phyloP scores from a whole-genome alignment of 2,888 invertebrate species.

The Corythucha ciliata region DNA sequence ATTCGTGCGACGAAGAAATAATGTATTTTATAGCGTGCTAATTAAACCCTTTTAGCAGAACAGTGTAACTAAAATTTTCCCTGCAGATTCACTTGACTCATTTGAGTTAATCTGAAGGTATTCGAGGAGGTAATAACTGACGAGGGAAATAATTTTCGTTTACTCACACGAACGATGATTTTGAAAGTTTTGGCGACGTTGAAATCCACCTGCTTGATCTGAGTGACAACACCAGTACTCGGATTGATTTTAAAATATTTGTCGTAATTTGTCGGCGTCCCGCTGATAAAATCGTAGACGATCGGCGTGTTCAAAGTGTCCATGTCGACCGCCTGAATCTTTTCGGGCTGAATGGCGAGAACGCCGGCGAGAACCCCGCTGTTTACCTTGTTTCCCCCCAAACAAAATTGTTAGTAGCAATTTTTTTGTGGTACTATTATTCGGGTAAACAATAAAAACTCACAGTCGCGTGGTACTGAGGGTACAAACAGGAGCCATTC shows the following conservation, averaged over 20 bases:
- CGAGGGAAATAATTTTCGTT: not conserved
- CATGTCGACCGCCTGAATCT: constrained; percentile 83
- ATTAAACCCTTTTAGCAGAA: too few relatives aligned
- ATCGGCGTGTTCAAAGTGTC: constrained; percentile 79
- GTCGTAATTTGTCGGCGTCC: constrained; percentile 63
- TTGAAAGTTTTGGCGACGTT: constrained; percentile 67
- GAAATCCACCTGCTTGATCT: constrained; percentile 70
- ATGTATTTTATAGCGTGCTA: too few relatives aligned
- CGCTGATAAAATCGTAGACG: constrained; percentile 69
- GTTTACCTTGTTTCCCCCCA: constrained; percentile 56
- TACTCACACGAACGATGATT: constrained; percentile 63
- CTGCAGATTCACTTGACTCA: too few relatives aligned
- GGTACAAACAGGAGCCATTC: constrained; percentile 77
- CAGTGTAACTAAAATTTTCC: too few relatives aligned
- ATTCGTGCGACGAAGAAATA: too few relatives aligned
- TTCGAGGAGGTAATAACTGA: too few relatives aligned
- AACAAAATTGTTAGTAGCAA: constrained; percentile 1
- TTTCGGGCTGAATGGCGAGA: constrained; percentile 72
- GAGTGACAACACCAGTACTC: constrained; percentile 69
- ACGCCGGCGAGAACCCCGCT: constrained; percentile 76
- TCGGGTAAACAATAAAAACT: constrained; percentile 39
- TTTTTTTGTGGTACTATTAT: not conserved
- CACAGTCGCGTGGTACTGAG: constrained; percentile 74
- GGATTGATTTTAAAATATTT: constrained; percentile 77
- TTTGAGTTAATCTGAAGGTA: too few relatives aligned